phyloP scores from a whole-genome alignment of 1,140 invertebrate species.

The Oncopeltus fasciatus region DNA sequence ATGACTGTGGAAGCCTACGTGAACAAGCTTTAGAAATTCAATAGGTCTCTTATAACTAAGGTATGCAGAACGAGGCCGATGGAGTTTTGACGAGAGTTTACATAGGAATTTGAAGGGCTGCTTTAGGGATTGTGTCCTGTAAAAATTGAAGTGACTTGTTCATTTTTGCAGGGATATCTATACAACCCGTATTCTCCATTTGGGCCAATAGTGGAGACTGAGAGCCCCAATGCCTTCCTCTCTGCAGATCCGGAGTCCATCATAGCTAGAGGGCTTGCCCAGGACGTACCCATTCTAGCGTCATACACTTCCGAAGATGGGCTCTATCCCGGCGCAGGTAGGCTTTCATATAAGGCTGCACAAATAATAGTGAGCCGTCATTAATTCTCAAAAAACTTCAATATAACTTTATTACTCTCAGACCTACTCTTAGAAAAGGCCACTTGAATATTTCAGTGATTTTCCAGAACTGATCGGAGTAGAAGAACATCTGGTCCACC shows the following conservation, averaged over 20 bases:
- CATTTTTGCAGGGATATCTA: not conserved
- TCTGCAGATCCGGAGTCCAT: slow-evolving; percentile 38
- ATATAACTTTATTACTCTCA: not conserved
- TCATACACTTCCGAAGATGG: slow-evolving; percentile 31
- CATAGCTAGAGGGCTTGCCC: slow-evolving; percentile 31
- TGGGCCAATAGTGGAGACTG: slow-evolving; percentile 40
- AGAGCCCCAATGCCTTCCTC: slow-evolving; percentile 37
- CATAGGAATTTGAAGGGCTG: too few relatives aligned
- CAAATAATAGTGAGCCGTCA: not conserved
- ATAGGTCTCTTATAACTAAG: too few relatives aligned
- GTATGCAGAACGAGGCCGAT: too few relatives aligned
- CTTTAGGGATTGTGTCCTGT: too few relatives aligned
- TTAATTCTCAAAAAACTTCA: not conserved
- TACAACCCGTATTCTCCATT: slow-evolving; percentile 47
- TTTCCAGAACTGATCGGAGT: slow-evolving; percentile 20
- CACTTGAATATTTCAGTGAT: too few relatives aligned
- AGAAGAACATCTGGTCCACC: slow-evolving; percentile 7
- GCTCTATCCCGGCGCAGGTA: slow-evolving; percentile 34
- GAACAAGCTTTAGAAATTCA: too few relatives aligned
- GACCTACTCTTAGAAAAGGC: too few relatives aligned
- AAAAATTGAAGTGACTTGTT: too few relatives aligned
- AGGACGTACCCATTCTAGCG: slow-evolving; percentile 30
- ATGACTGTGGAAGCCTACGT: too few relatives aligned
- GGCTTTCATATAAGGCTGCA: not conserved
- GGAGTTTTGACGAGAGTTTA: too few relatives aligned